Evolutionary conservation across 35 echinoderm and acorn worm species (phyloP), one percentile per base, ranked within the genome.

Genomic region (Chiridota heheva): DNA sequence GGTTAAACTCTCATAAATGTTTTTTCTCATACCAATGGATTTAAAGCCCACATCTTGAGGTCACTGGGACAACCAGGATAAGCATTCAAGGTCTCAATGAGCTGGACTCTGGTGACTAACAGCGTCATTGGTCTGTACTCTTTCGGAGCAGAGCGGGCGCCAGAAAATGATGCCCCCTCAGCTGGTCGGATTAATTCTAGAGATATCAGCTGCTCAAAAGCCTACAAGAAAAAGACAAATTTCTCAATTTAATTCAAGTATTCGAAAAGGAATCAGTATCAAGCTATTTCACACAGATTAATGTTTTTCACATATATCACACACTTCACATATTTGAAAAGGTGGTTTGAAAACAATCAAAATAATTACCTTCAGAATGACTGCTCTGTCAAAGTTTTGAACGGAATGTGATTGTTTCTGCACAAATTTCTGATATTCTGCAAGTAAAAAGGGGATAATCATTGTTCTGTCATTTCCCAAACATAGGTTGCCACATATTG

Each of bases 391-490:
- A 83, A 90, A 96, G 10, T 43, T 47, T 58, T 96, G 92, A 36
- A 96, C 69, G 35, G 88, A 86, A 84, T 90, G 87, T 36, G 87
- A 83, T 37, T 96, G 90, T 63, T 67, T 86, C 77, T 96, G 92
- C 40, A 96, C 77, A 87, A 96, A 96, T 72, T 91, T 90, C 51
- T 78, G 83, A 48, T 96, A 96, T 73, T 96, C 92, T 96, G 81
- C 7, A 57, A 77, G 42, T 24, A 42, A 42, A 71, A 40, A 58
- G 28, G 71, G 16, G n/a, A n/a, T n/a, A n/a, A n/a, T n/a, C n/a
- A n/a, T n/a, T n/a, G n/a, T n/a, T n/a, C n/a, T n/a, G n/a, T n/a
- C n/a, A n/a, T n/a, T n/a, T n/a, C n/a, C n/a, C n/a, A n/a, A n/a
- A n/a, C n/a, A n/a, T n/a, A n/a, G n/a, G n/a, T n/a, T n/a, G n/a